Evolutionary conservation across 2,113 vertebrate genomes (phyloP).

Genomic region (Dicrurus megarhynchus): DNA sequence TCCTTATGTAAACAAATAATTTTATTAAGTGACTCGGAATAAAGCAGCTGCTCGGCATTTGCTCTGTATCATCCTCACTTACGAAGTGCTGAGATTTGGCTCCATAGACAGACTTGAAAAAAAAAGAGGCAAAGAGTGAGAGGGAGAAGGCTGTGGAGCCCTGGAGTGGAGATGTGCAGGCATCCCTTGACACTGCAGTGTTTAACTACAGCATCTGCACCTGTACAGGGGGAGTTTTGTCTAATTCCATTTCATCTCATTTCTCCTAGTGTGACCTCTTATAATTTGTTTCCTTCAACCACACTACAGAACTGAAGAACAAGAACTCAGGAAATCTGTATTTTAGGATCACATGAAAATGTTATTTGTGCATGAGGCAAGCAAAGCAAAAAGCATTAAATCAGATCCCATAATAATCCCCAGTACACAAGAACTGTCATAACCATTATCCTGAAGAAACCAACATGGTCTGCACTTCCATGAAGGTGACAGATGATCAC

Average conservation of each 20-base stretch:
- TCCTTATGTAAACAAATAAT: slow-evolving; percentile 55
- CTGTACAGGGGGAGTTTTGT: background rate
- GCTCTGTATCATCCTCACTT: slow-evolving; percentile 41
- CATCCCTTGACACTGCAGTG: background rate
- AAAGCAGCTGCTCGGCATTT: slow-evolving; percentile 57
- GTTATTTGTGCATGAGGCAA: background rate
- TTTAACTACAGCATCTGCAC: background rate
- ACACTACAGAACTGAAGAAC: background rate
- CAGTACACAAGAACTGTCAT: background rate
- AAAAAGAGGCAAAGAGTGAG: background rate
- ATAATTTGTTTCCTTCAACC: background rate
- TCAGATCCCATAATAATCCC: background rate
- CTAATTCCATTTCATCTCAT: background rate
- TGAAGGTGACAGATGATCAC: background rate
- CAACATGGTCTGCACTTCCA: background rate
- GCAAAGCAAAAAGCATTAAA: background rate
- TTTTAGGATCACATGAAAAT: background rate
- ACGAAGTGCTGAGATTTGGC: background rate
- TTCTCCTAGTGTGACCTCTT: background rate
- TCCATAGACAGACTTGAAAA: background rate
- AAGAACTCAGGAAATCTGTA: background rate
- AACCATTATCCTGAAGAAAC: background rate
- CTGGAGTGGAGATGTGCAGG: background rate
- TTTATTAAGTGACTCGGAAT: slow-evolving; percentile 43
- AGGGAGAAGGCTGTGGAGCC: background rate